Evolutionary conservation across 2,113 vertebrate genomes (phyloP).

Genomic region (Tricholaema leucomelas): DNA sequence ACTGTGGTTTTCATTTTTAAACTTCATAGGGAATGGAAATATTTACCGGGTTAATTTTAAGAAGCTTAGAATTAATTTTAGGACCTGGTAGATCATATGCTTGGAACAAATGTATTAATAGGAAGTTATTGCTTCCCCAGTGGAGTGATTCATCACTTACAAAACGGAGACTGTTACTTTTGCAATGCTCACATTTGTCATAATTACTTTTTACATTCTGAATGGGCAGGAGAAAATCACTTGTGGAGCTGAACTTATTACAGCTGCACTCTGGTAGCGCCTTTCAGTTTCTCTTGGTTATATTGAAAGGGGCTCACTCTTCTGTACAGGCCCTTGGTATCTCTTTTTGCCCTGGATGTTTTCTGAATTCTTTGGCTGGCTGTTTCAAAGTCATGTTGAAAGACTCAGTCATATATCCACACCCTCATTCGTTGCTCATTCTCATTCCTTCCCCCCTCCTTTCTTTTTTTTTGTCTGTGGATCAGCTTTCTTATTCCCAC

Average conservation of each 20-base stretch:
- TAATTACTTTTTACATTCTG: not conserved
- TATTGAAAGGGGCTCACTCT: constrained; percentile 53
- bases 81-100: constrained; percentile 47
- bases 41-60: constrained; percentile 16
- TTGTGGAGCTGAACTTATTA: not conserved
- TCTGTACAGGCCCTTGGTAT: not conserved
- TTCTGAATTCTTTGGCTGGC: constrained; percentile 33
- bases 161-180: not conserved
- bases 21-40: not conserved
- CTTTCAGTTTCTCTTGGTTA: not conserved
- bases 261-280: not conserved
- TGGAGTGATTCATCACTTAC: constrained; percentile 38
- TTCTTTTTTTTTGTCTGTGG: not conserved
- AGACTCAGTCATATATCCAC: constrained; percentile 40
- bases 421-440: constrained; percentile 5
- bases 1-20: not conserved
- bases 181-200: not conserved
- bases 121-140: constrained; percentile 53
- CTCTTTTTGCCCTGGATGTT: not conserved
- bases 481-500: constrained; percentile 45
- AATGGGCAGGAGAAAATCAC: not conserved
- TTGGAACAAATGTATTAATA: constrained; percentile 69
- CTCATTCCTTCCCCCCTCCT: not conserved
- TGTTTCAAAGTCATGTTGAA: constrained; percentile 34
- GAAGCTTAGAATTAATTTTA: constrained; percentile 47